Conservation (phyloP, 2,113 vertebrate species). For the Dasyprocta punctata region DNA sequence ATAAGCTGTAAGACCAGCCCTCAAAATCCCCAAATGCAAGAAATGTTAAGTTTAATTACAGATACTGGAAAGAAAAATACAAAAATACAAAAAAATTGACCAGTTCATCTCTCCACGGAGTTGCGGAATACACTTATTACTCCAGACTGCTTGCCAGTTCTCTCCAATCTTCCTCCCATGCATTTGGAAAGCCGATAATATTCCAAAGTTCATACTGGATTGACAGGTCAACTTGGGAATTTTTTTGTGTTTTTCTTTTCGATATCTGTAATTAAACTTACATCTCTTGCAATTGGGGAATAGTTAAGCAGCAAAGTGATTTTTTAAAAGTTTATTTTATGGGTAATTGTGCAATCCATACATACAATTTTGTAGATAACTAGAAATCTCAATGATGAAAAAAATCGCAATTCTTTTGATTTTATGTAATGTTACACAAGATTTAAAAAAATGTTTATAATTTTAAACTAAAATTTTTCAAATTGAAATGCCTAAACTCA, state of each 20-base stretch:
- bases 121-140: not conserved
- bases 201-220: not conserved
- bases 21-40: too few species aligned
- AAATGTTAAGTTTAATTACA: too few species aligned
- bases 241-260: conserved; percentile 35
- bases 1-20: not conserved
- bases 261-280: not conserved
- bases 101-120: not conserved
- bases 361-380: not conserved
- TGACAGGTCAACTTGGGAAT: not conserved
- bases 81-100: too few species aligned
- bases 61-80: too few species aligned
- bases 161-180: not conserved
- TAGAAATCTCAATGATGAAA: not conserved
- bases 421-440: not conserved
- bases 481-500: not conserved
- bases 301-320: not conserved
- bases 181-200: not conserved
- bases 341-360: not conserved
- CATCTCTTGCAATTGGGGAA: not conserved
- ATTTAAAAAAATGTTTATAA: not conserved
- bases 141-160: not conserved
- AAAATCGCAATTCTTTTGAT: not conserved
- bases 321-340: not conserved
- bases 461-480: not conserved